Conservation (phyloP, 2,113 vertebrate species). For the Oncorhynchus nerka region DNA sequence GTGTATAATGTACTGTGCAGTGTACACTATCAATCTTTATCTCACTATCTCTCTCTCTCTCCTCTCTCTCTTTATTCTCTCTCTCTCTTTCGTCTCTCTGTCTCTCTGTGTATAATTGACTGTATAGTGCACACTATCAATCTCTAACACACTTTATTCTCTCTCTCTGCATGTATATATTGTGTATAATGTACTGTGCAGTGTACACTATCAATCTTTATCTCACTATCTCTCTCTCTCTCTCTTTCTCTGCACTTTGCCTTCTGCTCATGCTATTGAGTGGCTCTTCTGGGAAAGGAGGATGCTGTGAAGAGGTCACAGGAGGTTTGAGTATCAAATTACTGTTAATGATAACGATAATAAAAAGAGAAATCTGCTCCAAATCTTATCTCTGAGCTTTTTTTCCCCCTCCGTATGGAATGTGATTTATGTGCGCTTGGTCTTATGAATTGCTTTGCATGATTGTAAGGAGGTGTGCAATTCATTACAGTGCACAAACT, state of each 20-base stretch:
- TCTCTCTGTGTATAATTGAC: not conserved
- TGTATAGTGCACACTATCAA: constrained; percentile 26
- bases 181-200: not conserved
- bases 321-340: constrained; percentile 72
- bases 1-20: not conserved
- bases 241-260: not conserved
- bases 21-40: constrained; percentile 38
- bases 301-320: constrained; percentile 70
- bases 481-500: constrained; percentile 57
- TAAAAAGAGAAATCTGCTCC: constrained; percentile 75
- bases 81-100: no score
- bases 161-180: not conserved
- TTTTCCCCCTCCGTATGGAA: constrained; percentile 58
- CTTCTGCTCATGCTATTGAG: constrained; percentile 76
- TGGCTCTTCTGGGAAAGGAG: constrained; percentile 72
- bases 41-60: constrained; percentile 10
- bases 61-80: no score
- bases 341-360: constrained; percentile 70
- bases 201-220: constrained; percentile 38
- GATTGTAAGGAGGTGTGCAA: constrained; percentile 29
- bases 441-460: constrained; percentile 28
- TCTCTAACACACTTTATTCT: constrained; percentile 28
- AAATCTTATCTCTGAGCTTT: constrained; percentile 63
- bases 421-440: constrained; percentile 62
- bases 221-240: constrained; percentile 13